Conservation (phyloP, 2,113 vertebrate genomes). For the Atherinomorus stipes region DNA sequence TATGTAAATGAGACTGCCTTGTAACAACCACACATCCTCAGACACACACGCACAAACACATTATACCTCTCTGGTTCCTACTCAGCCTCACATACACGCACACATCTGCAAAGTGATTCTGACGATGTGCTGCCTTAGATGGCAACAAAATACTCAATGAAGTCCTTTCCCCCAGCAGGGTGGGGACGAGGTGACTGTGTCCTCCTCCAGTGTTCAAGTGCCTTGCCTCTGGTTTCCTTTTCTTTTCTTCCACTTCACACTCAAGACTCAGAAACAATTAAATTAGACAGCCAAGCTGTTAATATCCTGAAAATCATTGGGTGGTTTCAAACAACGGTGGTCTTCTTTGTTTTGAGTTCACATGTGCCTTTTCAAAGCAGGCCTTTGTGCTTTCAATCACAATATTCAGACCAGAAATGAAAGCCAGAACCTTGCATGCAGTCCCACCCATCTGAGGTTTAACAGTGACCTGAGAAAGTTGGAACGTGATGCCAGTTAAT, state of each 20-base stretch:
- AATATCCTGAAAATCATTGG: slow-evolving; percentile 44
- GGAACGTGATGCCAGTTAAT: slow-evolving; percentile 53
- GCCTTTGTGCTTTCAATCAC: slow-evolving; percentile 42
- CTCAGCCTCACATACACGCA: slow-evolving; percentile 2
- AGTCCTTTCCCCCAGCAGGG: slow-evolving; percentile 53
- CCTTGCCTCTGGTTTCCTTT: slow-evolving; percentile 14
- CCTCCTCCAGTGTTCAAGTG: slow-evolving; percentile 29
- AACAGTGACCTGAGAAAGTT: slow-evolving; percentile 36
- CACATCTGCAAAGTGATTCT: slow-evolving; percentile 28
- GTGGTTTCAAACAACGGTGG: slow-evolving; percentile 7
- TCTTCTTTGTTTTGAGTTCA: slow-evolving; percentile 26
- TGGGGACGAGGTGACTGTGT: slow-evolving; percentile 59
- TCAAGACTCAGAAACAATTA: slow-evolving; percentile 41
- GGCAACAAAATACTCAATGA: slow-evolving; percentile 70
- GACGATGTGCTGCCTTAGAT: slow-evolving; percentile 40
- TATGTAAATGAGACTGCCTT: slow-evolving; percentile 80
- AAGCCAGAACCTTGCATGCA: slow-evolving; percentile 33
- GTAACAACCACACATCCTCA: slow-evolving; percentile 48
- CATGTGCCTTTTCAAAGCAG: slow-evolving; percentile 37
- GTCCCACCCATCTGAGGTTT: slow-evolving; percentile 13
- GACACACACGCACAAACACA: slow-evolving; percentile 31
- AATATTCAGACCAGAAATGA: slow-evolving; percentile 39
- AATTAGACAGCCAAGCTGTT: slow-evolving; percentile 43
- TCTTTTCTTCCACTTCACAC: slow-evolving; percentile 18
- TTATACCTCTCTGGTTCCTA: slow-evolving; percentile 13